phyloP scores from a whole-genome alignment of 1,140 invertebrate genomes.

The Drosophila punjabiensis region DNA sequence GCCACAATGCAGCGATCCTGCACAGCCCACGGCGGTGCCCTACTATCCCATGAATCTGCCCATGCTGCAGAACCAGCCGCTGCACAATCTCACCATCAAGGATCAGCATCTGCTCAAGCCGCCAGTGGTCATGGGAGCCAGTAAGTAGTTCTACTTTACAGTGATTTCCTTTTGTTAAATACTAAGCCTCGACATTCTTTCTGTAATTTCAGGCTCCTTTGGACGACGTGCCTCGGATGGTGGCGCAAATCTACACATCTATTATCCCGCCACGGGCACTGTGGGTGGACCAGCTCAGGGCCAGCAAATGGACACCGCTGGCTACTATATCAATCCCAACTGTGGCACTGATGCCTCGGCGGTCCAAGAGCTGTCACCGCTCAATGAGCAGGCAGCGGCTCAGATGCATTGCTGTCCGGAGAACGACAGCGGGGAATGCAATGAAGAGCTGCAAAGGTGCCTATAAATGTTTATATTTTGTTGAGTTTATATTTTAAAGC shows the following conservation, averaged over 20 bases:
- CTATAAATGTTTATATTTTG: neutral
- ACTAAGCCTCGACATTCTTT: constrained; percentile 13
- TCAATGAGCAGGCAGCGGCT: constrained; percentile 51
- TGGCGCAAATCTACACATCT: constrained; percentile 95
- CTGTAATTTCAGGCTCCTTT: constrained; percentile 88
- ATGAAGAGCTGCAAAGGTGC: constrained; percentile 83
- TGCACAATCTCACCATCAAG: constrained; percentile 94
- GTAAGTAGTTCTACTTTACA: constrained; percentile 86
- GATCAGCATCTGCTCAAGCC: constrained; percentile 97
- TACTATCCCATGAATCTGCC: constrained; percentile 90
- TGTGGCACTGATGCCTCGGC: constrained; percentile 30
- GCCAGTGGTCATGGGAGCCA: constrained; percentile 94
- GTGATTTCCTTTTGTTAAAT: neutral
- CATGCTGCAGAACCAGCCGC: constrained; percentile 90
- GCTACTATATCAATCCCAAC: constrained; percentile 74
- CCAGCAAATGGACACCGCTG: constrained; percentile 62
- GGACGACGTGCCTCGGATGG: constrained; percentile 97
- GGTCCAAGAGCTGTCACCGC: constrained; percentile 54
- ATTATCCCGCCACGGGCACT: constrained; percentile 87
- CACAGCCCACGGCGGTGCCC: constrained; percentile 85
- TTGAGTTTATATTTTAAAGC: neutral
- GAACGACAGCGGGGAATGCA: constrained; percentile 71
- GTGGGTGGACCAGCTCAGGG: constrained; percentile 24
- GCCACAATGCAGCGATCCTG: constrained; percentile 60
- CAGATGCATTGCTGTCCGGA: constrained; percentile 60